These are phyloP conservation scores for Cepphus grylle DNA, from an alignment of 2,113 vertebrate genomes.

Conservation along the genomic window DNA sequence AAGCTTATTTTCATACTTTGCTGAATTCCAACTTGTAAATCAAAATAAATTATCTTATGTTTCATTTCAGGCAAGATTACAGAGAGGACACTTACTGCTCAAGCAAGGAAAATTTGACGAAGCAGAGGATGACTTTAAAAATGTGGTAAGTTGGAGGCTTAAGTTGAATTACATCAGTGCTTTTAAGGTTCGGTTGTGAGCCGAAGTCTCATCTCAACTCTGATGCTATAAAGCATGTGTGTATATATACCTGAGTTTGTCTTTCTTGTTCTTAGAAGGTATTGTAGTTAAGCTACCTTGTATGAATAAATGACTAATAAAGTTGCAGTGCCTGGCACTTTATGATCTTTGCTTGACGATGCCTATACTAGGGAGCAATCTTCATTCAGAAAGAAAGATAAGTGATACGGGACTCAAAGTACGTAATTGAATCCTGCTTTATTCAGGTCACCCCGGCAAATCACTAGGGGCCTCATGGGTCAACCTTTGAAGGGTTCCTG, in stretches of 20 bases:
- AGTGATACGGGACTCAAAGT: not conserved
- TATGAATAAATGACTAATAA: not conserved
- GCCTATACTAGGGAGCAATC: not conserved
- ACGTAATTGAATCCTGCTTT: not conserved
- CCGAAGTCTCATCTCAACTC: not conserved
- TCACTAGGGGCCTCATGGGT: not conserved
- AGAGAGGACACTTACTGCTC: constrained; percentile 91
- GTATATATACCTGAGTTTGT: not conserved
- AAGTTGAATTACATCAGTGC: not conserved
- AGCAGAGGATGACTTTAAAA: constrained; percentile 94
- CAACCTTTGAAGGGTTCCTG: not conserved
- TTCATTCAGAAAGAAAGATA: not conserved
- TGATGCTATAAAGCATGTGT: not conserved
- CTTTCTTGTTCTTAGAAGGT: not conserved
- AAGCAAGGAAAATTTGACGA: constrained; percentile 96
- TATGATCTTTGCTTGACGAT: not conserved
- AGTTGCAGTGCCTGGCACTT: not conserved
- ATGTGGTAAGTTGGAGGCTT: constrained; percentile 83
- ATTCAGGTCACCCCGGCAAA: not conserved
- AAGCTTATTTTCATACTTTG: not conserved
- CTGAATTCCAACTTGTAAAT: not conserved
- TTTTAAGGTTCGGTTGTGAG: not conserved
- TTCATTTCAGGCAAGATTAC: constrained; percentile 86
- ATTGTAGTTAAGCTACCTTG: not conserved
- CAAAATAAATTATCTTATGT: not conserved